A percentile compares a stretch with the other conserved stretches of the same genome.
These are phyloP conservation scores for Napeogenes sylphis DNA, from an alignment of 2,888 invertebrate genomes.

Conservation along the genomic window DNA sequence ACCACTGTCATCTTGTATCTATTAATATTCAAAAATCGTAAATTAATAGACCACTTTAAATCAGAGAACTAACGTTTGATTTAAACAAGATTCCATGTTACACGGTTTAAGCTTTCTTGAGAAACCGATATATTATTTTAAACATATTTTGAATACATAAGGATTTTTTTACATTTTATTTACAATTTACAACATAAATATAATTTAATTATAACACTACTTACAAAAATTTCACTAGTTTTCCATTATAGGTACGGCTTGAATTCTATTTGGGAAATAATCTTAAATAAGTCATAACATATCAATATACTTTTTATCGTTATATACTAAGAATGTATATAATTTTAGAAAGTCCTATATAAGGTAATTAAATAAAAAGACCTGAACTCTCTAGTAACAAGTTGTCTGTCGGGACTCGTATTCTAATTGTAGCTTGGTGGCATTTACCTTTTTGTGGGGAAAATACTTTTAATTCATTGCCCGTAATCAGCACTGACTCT, in stretches of 20 bases:
- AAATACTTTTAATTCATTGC: conserved; percentile 33
- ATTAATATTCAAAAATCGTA: conserved; percentile 33
- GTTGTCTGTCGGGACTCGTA: conserved; percentile 12
- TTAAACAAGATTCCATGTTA: conserved; percentile 30
- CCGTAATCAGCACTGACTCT: conserved; percentile 29
- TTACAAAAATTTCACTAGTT: no score
- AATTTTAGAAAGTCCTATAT: no score
- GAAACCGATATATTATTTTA: conserved; percentile 26
- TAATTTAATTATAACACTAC: no score
- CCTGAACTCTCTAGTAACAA: conserved; percentile 3
- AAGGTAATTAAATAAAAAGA: no score
- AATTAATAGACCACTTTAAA: conserved; percentile 40
- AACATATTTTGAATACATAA: not conserved
- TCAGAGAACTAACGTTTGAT: conserved; percentile 41
- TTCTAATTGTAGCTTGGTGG: conserved; percentile 8
- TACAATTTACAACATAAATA: no score
- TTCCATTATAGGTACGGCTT: no score
- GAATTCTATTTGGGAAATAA: no score
- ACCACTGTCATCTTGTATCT: conserved; percentile 30
- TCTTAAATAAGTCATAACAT: no score
- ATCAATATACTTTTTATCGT: no score
- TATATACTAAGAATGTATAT: no score
- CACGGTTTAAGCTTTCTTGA: conserved; percentile 23
- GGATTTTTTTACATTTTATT: no score
- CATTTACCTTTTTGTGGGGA: conserved; percentile 24